Base-by-base conservation (phyloP, 2,797 vertebrate genomes). In the Calcarius lapponicus region DNA sequence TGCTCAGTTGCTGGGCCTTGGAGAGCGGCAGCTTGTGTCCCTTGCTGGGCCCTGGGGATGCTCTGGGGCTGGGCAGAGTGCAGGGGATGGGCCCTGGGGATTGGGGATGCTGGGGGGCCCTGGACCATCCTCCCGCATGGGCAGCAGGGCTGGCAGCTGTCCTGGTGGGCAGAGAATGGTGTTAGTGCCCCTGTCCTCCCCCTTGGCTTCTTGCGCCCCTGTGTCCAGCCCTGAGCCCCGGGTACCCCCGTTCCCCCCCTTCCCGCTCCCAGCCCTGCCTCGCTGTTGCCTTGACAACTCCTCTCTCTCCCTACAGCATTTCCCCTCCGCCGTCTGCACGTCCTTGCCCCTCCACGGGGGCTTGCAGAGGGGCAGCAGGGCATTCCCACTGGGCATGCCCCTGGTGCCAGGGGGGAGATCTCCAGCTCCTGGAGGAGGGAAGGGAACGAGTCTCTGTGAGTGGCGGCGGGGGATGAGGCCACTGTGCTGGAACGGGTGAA, bases 161-260 rank as follows among this genome's bases (percentile, higher is more conserved):
- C 28, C 71, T 29, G 71, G 16, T 15, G 42, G 64, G 20, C 25
- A n/a, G 36, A 5, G 9, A 15, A 9, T 4, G 15, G 10, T 10
- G 45, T 11, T 38, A 26, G 11, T 57, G 4, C 48, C n/a, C 32
- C 38, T 57, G 36, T n/a, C 43, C 50, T 51, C 1, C 0, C 29
- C n/a, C 72, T 57, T 5, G n/a, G 17, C 10, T 40, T 38, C 42
- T 9, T 3, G 7, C 29, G 43, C 5, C 54, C 47, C 31, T 4
- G 14, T 14, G 42, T 13, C 53, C 57, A 40, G 6, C 17, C 2
- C 18, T 0, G n/a, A 29, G 17, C 28, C 42, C n/a, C 3, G 0
- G 47, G 42, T 17, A 29, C 24, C 58, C 25, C 42, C 5, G 17
- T 11, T n/a, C 13, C 54, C 40, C 38, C 29, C 10, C 3, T 32